A percentile compares a stretch with the other conserved stretches of the same genome.
Conservation (phyloP, 2,113 vertebrate species). For the Misgurnus anguillicaudatus region DNA sequence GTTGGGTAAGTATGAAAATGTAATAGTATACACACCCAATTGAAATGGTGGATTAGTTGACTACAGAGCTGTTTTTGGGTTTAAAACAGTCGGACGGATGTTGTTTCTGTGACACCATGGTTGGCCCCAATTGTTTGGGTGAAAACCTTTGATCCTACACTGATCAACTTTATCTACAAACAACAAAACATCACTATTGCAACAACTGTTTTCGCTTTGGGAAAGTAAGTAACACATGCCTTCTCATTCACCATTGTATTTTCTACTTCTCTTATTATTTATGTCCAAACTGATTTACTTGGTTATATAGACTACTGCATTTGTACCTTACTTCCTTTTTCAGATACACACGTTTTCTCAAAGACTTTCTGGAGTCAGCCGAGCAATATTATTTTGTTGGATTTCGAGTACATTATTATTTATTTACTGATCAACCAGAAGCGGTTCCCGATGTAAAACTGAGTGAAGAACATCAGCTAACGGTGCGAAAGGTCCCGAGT, state of each 20-base stretch:
- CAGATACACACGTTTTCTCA: slow-evolving; percentile 63
- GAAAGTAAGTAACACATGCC: slow-evolving; percentile 71
- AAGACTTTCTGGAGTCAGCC: slow-evolving; percentile 65
- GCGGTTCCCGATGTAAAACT: slow-evolving; percentile 12
- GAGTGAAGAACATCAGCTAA: slow-evolving; percentile 9
- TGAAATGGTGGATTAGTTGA: background rate
- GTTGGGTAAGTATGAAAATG: slow-evolving; percentile 43
- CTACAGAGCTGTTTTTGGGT: background rate
- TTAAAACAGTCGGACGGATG: slow-evolving; percentile 60
- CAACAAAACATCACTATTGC: slow-evolving; percentile 70
- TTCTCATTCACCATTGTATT: too few species aligned
- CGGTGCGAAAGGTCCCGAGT: background rate
- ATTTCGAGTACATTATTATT: slow-evolving; percentile 62
- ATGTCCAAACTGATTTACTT: too few species aligned
- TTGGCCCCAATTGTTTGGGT: slow-evolving; percentile 78
- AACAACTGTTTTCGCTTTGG: slow-evolving; percentile 77
- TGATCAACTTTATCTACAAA: slow-evolving; percentile 62
- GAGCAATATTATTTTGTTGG: slow-evolving; percentile 70
- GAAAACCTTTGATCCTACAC: slow-evolving; percentile 65
- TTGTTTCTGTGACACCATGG: slow-evolving; percentile 75
- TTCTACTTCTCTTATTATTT: too few species aligned
- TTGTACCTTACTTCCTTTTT: background rate
- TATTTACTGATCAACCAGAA: slow-evolving; percentile 67
- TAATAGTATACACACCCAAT: background rate
- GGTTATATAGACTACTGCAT: too few species aligned